Evolutionary conservation across 2,797 vertebrate genomes (phyloP), one percentile per base, ranked within the genome.

Genomic region (Gephyroberyx darwinii): DNA sequence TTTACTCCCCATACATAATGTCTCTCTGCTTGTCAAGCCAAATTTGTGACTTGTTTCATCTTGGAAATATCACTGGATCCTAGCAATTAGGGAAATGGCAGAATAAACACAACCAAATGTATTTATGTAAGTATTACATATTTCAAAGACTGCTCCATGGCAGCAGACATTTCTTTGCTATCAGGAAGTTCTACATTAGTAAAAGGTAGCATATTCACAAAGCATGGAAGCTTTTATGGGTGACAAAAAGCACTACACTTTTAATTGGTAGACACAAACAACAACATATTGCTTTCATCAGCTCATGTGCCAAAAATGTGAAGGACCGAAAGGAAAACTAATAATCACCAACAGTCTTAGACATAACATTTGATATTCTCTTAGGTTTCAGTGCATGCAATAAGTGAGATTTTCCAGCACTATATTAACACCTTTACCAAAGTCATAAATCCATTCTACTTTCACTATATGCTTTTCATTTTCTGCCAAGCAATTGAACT

Each of bases 1-100:
- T 84, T 86, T 84, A 62, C 62, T 68, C 80, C 78, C 82, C 82
- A 83, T 84, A 81, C 82, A 77, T 86, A 86, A 87, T 72, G 69
- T 77, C 71, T 89, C 71, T 74, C 54, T 75, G 88, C 86, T 88
- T 93, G 91, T 93, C 91, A 90, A 76, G 78, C 65, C 60, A 81
- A 63, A 92, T 93, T 91, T 90, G 75, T 59, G 62, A 83, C 82
- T 84, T 82, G 88, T 93, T 93, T 94, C 84, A 93, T 93, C 89
- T 91, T 41, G 13, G 37, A 86, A 90, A 85, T 86, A 92, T 90
- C 83, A 86, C 74, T 81, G 83, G 86, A 90, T 86, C 80, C 89
- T 83, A 69, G 71, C 84, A 89, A 93, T 91, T 84, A 87, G 77
- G 58, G 83, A 73, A 91, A 86, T 90, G 89, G 87, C 90, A 90